Percentiles rank a stretch among this genome's conserved stretches.
phyloP scores from a whole-genome alignment of 2,797 vertebrate genomes.

The Megaceryle alcyon region DNA sequence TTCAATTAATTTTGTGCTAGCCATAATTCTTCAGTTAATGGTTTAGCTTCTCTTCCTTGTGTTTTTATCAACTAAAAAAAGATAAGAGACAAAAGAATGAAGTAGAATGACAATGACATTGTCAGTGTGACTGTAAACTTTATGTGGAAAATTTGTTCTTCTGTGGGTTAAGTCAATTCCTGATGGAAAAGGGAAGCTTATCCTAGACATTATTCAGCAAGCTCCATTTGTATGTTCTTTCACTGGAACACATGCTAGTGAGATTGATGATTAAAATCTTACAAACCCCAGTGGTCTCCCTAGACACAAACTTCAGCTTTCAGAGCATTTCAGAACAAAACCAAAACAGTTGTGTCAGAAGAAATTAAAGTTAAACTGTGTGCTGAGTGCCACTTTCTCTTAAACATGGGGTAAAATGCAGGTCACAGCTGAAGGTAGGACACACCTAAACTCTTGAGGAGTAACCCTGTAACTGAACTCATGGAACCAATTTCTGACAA shows the following conservation, averaged over 20 bases:
- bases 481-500: not conserved
- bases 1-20: not conserved
- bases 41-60: not conserved
- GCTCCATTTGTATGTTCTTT: slow-evolving; percentile 24
- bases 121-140: slow-evolving; percentile 24
- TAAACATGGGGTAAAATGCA: not conserved
- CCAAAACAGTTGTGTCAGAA: not conserved
- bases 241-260: slow-evolving; percentile 14
- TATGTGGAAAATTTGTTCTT: slow-evolving; percentile 56
- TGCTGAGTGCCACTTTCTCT: not conserved
- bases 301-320: not conserved
- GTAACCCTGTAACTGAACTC: not conserved
- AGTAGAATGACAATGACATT: slow-evolving; percentile 50
- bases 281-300: not conserved
- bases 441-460: not conserved
- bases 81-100: slow-evolving; percentile 30
- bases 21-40: slow-evolving; percentile 3
- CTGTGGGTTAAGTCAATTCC: not conserved
- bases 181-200: slow-evolving; percentile 54
- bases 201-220: slow-evolving; percentile 42
- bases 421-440: not conserved
- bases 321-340: not conserved
- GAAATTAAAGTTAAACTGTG: not conserved
- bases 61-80: slow-evolving; percentile 19
- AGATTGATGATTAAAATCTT: slow-evolving; percentile 47